Evolutionary conservation across 2,888 invertebrate species (phyloP), one percentile per base, ranked within the genome.

Genomic region (Ennomos fuscantarius): DNA sequence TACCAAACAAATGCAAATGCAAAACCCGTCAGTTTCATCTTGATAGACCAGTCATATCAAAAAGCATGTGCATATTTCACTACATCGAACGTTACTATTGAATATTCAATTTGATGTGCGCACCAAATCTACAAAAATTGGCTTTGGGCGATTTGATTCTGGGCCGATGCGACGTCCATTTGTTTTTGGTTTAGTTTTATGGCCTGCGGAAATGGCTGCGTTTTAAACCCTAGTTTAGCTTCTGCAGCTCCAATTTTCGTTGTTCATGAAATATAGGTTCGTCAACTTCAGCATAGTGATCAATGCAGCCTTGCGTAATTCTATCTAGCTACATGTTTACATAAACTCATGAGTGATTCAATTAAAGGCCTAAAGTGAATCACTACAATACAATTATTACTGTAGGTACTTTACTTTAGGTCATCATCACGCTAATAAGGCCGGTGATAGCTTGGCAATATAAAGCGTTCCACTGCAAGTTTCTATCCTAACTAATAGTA

Each of bases 31-130:
- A 49, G 31, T 47, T 60, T 61, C 60, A 72, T 72, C 74, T 70
- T 74, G 64, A 68, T 69, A 61, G 58, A 53, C 54, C 55, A 61
- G 66, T 68, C 60, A 65, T 65, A 67, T 70, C 56, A 64, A 69
- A 70, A 66, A 64, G 58, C 46, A 13, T 45, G 68, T 73, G 65
- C 69, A 76, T 76, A 69, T 73, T 74, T 72, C 67, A 74, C 66
- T 60, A 68, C 66, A 69, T 68, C 65, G 65, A 60, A 53, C 64
- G 63, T 69, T 65, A 70, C 54, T 61, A 58, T 73, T 73, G 73
- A 68, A 74, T 76, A 72, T 74, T 71, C 70, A 73, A 69, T 72
- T 57, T 65, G 63, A 72, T 68, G 63, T 62, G 63, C 65, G 69
- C 66, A 67, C 62, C 65, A 63, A 63, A 69, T 72, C 64, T 60